Conservation (phyloP, 2,888 invertebrate species). For the Odontomyia ornata region DNA sequence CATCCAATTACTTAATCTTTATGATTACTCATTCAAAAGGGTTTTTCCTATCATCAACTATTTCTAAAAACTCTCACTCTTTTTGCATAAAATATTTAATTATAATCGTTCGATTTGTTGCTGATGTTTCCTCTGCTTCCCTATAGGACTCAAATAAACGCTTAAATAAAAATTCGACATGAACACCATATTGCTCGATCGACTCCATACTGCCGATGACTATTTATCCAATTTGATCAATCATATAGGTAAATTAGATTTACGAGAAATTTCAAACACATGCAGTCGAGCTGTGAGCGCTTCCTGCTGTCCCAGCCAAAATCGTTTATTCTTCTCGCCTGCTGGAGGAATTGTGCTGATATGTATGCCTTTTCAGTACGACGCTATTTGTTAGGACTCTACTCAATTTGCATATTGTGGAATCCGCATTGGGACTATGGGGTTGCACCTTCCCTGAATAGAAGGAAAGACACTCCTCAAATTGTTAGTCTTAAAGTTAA, state of each 20-base stretch:
- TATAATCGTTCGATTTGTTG: too few relatives aligned
- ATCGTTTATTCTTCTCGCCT: too few relatives aligned
- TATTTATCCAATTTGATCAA: slow-evolving; percentile 15
- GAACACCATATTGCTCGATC: not conserved
- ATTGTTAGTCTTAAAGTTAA: slow-evolving; percentile 19
- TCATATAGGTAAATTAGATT: slow-evolving; percentile 36
- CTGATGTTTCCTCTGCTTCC: too few relatives aligned
- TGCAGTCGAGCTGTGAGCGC: not conserved
- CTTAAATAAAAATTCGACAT: not conserved
- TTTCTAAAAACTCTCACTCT: too few relatives aligned
- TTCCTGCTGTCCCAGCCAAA: not conserved
- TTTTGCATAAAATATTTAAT: too few relatives aligned
- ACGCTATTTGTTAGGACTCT: slow-evolving; percentile 6
- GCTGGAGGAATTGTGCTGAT: not conserved
- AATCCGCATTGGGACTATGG: slow-evolving; percentile 20
- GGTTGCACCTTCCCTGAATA: not conserved
- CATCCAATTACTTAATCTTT: too few relatives aligned
- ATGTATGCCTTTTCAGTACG: slow-evolving; percentile 15
- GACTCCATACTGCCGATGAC: not conserved
- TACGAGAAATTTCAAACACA: not conserved
- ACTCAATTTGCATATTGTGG: slow-evolving; percentile 39
- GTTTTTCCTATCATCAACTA: too few relatives aligned
- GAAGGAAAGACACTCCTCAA: not conserved
- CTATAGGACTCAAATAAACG: too few relatives aligned
- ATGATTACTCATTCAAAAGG: too few relatives aligned